Evolutionary conservation across 2,797 vertebrate genomes (phyloP).

Genomic region (Brotula barbata): DNA sequence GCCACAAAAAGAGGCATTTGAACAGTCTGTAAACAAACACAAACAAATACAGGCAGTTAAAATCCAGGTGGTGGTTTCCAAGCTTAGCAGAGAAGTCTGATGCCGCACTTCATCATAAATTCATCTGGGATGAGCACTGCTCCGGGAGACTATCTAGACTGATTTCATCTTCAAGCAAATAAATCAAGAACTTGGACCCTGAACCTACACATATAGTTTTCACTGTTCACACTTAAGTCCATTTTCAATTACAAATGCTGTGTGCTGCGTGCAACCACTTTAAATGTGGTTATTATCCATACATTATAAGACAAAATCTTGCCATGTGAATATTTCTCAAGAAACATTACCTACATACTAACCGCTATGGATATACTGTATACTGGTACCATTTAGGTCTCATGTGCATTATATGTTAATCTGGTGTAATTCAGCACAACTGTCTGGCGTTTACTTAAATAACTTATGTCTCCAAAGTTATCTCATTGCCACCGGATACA

Average conservation of each 20-base stretch:
- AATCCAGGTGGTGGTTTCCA: conserved; percentile 4
- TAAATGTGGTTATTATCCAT: conserved; percentile 15
- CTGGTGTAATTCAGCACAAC: too few relatives aligned
- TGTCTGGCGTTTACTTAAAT: too few relatives aligned
- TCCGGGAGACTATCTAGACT: conserved; percentile 11
- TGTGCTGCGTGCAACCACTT: conserved; percentile 25
- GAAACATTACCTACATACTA: conserved; percentile 2
- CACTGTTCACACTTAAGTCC: not conserved
- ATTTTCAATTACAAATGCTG: not conserved
- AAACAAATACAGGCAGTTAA: not conserved
- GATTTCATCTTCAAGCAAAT: not conserved
- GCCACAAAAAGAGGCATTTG: conserved; percentile 14
- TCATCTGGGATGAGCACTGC: conserved; percentile 5
- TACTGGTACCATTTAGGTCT: not conserved
- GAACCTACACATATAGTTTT: not conserved
- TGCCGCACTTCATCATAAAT: conserved; percentile 7
- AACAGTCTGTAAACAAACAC: conserved; percentile 7
- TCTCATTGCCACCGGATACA: not conserved
- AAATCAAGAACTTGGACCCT: not conserved
- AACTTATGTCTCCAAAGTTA: not conserved
- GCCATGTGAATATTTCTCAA: conserved; percentile 60
- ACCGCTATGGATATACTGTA: not conserved
- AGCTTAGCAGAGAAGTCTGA: conserved; percentile 13
- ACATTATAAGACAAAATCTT: conserved; percentile 3
- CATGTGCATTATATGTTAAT: not conserved